phyloP scores from a whole-genome alignment of 2,888 invertebrate genomes.

The Polydrusus tereticollis region DNA sequence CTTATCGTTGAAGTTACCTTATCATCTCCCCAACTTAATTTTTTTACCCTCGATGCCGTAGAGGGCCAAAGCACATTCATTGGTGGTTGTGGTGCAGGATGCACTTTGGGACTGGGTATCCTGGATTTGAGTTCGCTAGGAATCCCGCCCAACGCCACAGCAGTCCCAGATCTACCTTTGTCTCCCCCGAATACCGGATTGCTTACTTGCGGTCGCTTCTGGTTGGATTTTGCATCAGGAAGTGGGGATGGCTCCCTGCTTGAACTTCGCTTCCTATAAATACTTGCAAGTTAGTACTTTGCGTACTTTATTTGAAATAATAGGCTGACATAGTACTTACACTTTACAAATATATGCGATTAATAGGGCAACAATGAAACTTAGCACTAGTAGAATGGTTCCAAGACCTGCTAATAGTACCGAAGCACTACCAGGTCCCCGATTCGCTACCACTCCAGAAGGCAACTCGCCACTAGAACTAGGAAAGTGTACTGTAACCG shows the following conservation, averaged over 20 bases:
- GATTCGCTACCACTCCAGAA: conserved; percentile 33
- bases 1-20: conserved; percentile 39
- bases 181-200: conserved; percentile 64
- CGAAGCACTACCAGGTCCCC: conserved; percentile 52
- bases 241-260: conserved; percentile 31
- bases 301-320: no score
- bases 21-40: conserved; percentile 81
- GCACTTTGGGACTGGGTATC: conserved; percentile 67
- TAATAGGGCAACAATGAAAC: conserved; percentile 81
- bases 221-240: conserved; percentile 34
- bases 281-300: no score
- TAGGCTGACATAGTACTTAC: conserved; percentile 66
- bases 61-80: conserved; percentile 74
- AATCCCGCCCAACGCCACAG: conserved; percentile 63
- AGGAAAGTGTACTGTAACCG: conserved; percentile 75
- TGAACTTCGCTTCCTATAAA: conserved; percentile 56
- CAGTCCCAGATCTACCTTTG: conserved; percentile 25
- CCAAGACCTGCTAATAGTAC: conserved; percentile 75
- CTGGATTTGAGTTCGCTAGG: conserved; percentile 65
- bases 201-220: conserved; percentile 53
- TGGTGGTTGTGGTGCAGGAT: conserved; percentile 66
- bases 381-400: conserved; percentile 79
- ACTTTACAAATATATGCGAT: conserved; percentile 83
- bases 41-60: conserved; percentile 80
- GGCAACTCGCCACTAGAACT: conserved; percentile 56